Evolutionary conservation across 2,888 invertebrate genomes (phyloP), one percentile per base, ranked within the genome.

Genomic region (Lampropteryx suffumata): DNA sequence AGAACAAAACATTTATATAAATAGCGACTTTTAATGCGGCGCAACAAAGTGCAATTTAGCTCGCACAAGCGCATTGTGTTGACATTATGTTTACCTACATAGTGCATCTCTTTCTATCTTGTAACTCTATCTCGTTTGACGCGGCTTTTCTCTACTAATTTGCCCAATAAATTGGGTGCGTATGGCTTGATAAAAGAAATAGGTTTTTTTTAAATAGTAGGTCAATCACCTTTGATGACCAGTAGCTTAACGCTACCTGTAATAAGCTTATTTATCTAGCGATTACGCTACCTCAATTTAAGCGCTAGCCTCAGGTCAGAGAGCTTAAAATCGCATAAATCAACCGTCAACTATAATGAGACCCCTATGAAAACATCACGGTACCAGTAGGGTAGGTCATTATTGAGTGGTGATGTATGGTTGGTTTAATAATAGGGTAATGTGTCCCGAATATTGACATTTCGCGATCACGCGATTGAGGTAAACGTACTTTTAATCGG

Each of bases 221-320:
- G 68, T 65, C 73, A 62, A 63, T 75, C 71, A 79, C 74, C 74
- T 67, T 58, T 64, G 62, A 70, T 67, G 65, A 55, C 68, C 62
- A 68, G 57, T 57, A 59, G 56, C 58, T 57, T 37, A n/a, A n/a
- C n/a, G n/a, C n/a, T n/a, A 33, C 36, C 17, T 12, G 11, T 42
- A 32, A 41, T n/a, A 21, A 43, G 33, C 42, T 55, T 51, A 33
- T 39, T 55, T 47, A 36, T 46, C 35, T 24, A 39, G 11, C 39
- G n/a, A 26, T 7, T 12, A 27, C 47, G 1, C 5, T 17, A 41
- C 17, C 14, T 58, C 57, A 64, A 67, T 66, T 57, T 57, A 45
- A 14, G 6, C 63, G 50, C 61, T 73, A 60, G 42, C 0, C 2
- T 48, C 9, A 42, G 43, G 43, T 5, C 35, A 59, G 54, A 69